Percentiles rank a stretch among this genome's conserved stretches.
These are phyloP conservation scores for Menidia menidia DNA, from an alignment of 2,797 vertebrate genomes.

Conservation along the genomic window DNA sequence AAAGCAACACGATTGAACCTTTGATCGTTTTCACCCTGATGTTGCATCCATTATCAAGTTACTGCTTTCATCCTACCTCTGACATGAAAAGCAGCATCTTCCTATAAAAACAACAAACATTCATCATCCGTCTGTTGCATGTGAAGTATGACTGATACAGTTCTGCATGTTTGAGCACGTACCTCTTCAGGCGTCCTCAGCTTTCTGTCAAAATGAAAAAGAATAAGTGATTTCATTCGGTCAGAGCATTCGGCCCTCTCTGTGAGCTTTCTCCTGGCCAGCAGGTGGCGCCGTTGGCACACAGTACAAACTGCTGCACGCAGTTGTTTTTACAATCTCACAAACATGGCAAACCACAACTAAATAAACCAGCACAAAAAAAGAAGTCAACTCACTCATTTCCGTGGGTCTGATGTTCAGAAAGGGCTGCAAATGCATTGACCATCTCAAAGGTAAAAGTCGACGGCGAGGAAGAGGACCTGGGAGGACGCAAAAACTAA, in stretches of 20 bases:
- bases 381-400: conserved; percentile 51
- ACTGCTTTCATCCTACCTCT: conserved; percentile 41
- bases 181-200: conserved; percentile 35
- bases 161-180: conserved; percentile 28
- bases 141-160: background rate
- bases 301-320: background rate
- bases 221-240: background rate
- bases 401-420: conserved; percentile 14
- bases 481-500: conserved; percentile 31
- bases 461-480: conserved; percentile 25
- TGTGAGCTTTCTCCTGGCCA: conserved; percentile 38
- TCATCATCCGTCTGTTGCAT: background rate
- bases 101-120: conserved; percentile 34
- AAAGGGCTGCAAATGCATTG: conserved; percentile 16
- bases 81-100: conserved; percentile 4
- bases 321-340: background rate
- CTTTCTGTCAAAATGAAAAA: conserved; percentile 49
- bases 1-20: conserved; percentile 4
- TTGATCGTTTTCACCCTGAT: background rate
- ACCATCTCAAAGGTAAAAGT: conserved; percentile 12
- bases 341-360: too few relatives aligned
- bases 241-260: background rate
- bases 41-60: background rate
- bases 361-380: conserved; percentile 2
- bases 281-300: conserved; percentile 50